Evolutionary conservation across 1,140 invertebrate species (phyloP).

Genomic region (Aplysia californica): DNA sequence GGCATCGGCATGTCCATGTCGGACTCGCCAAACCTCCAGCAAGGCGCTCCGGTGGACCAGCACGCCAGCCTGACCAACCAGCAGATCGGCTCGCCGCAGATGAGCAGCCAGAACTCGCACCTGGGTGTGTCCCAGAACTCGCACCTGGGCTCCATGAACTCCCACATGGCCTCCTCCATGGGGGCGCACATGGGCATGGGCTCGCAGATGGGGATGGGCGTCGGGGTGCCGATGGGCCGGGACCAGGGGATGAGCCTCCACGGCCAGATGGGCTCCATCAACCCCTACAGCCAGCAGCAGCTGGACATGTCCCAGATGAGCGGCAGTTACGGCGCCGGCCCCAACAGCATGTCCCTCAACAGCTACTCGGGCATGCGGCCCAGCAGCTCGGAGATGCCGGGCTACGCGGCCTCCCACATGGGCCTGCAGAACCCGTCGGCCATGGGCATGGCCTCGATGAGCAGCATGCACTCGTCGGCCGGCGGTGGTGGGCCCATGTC

Average conservation of each 20-base stretch:
- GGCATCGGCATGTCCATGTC: conserved; percentile 7
- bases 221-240: background rate
- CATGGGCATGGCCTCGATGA: conserved; percentile 1
- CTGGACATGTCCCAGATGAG: conserved; percentile 14
- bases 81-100: conserved; percentile 12
- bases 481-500: background rate
- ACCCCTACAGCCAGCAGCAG: conserved; percentile 2
- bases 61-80: background rate
- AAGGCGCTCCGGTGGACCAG: background rate
- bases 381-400: background rate
- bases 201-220: background rate
- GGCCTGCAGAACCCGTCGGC: conserved; percentile 8
- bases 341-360: conserved; percentile 15
- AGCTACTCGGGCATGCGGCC: conserved; percentile 5
- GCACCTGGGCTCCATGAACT: conserved; percentile 21
- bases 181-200: background rate
- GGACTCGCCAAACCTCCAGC: background rate
- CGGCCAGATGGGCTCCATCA: conserved; percentile 23
- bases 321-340: background rate
- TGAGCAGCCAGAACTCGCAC: conserved; percentile 3
- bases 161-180: conserved; percentile 11
- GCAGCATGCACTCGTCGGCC: conserved; percentile 12
- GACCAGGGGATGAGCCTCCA: background rate
- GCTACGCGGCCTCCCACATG: conserved; percentile 10
- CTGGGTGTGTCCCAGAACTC: conserved; percentile 24